Percentiles rank a stretch among this genome's conserved stretches.
Evolutionary conservation across 2,888 invertebrate genomes (phyloP).

Genomic region (Trilocha varians): DNA sequence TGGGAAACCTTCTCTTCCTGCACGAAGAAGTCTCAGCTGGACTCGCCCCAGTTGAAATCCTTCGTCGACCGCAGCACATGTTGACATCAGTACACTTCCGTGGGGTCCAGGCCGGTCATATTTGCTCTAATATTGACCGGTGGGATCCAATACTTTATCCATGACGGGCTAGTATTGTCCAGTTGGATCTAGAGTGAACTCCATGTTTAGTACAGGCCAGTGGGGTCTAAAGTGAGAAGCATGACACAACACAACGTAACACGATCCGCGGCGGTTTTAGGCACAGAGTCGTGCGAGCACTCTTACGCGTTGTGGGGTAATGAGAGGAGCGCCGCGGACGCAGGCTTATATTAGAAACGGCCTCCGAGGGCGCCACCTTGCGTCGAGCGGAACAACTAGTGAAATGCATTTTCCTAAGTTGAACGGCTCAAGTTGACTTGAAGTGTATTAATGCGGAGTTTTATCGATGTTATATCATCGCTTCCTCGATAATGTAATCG

Average conservation of each 20-base stretch:
- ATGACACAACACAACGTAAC: slow-evolving; percentile 48
- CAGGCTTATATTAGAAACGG: slow-evolving; percentile 54
- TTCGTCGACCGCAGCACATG: slow-evolving; percentile 66
- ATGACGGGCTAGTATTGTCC: slow-evolving; percentile 53
- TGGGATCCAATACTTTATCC: slow-evolving; percentile 52
- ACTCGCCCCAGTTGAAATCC: slow-evolving; percentile 54
- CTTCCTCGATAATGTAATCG: background rate
- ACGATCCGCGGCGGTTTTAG: slow-evolving; percentile 30
- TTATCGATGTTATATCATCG: background rate
- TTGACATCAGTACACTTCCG: slow-evolving; percentile 60
- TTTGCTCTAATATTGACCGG: slow-evolving; percentile 50
- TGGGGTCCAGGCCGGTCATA: slow-evolving; percentile 62
- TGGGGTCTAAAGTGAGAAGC: slow-evolving; percentile 61
- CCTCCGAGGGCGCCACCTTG: slow-evolving; percentile 44
- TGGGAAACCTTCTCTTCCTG: slow-evolving; percentile 53
- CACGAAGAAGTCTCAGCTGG: slow-evolving; percentile 65
- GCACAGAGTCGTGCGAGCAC: slow-evolving; percentile 43
- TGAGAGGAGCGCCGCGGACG: slow-evolving; percentile 41
- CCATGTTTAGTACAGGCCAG: slow-evolving; percentile 65
- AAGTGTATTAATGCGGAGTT: background rate
- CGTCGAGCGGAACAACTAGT: slow-evolving; percentile 36
- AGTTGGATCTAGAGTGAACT: slow-evolving; percentile 54
- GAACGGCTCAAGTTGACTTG: slow-evolving; percentile 1
- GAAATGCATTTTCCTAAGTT: slow-evolving; percentile 14
- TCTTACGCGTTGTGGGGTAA: slow-evolving; percentile 48